These are phyloP conservation scores for Mamestra configurata DNA, from an alignment of 1,140 invertebrate genomes.

Conservation along the genomic window DNA sequence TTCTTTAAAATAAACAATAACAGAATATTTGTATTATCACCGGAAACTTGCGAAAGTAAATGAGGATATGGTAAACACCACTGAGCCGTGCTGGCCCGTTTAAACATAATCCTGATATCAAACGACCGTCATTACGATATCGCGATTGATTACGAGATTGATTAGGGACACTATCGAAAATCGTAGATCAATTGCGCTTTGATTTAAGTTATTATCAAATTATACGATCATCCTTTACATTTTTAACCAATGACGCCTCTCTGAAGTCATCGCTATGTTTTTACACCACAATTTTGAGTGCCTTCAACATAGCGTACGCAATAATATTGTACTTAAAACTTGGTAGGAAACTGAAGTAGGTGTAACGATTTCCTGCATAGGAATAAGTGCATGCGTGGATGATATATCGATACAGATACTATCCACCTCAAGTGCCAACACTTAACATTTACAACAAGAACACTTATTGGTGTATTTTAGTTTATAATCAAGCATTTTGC, in stretches of 20 bases:
- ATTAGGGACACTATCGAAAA: constrained; percentile 67
- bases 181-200: constrained; percentile 67
- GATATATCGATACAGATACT: constrained; percentile 7
- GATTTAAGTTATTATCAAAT: constrained; percentile 54
- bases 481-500: neutral
- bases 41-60: constrained; percentile 29
- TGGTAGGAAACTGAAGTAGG: neutral
- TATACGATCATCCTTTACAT: constrained; percentile 29
- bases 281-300: neutral
- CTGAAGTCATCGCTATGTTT: constrained; percentile 24
- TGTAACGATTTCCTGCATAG: neutral
- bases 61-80: constrained; percentile 44
- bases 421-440: neutral
- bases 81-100: constrained; percentile 15
- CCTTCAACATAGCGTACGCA: neutral
- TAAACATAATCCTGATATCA: constrained; percentile 58
- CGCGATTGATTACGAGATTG: constrained; percentile 57
- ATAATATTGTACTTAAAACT: neutral
- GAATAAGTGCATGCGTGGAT: neutral
- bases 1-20: constrained; percentile 29
- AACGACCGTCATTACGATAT: constrained; percentile 56
- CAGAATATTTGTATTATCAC: constrained; percentile 47
- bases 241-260: constrained; percentile 24
- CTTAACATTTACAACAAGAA: constrained; percentile 2
- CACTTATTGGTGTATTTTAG: neutral